A percentile compares a stretch with the other conserved stretches of the same genome.
These are phyloP conservation scores for Lacerta agilis DNA, from an alignment of 2,797 vertebrate species.

Conservation along the genomic window DNA sequence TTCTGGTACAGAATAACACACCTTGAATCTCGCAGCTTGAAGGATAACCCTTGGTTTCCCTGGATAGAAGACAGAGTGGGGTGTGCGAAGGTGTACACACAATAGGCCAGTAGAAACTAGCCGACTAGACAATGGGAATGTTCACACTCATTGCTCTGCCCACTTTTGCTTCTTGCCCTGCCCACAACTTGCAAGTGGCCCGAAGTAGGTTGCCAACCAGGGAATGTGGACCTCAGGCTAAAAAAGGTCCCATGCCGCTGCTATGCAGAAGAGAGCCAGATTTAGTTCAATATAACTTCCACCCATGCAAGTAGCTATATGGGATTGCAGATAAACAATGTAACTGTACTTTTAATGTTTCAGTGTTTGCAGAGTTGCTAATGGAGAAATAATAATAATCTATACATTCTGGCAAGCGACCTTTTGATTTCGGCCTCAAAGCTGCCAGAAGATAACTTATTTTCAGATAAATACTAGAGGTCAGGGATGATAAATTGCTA, in stretches of 20 bases:
- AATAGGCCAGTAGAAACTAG: too few relatives aligned
- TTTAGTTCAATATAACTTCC: not conserved
- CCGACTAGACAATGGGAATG: too few relatives aligned
- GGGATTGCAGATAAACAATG: not conserved
- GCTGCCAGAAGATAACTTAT: not conserved
- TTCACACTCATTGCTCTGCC: too few relatives aligned
- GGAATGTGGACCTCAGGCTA: too few relatives aligned
- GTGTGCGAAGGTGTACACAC: too few relatives aligned
- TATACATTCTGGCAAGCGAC: not conserved
- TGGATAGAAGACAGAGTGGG: too few relatives aligned
- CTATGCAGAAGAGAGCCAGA: not conserved
- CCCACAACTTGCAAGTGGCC: too few relatives aligned
- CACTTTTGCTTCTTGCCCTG: too few relatives aligned
- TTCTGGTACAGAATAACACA: not conserved
- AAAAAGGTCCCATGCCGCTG: too few relatives aligned
- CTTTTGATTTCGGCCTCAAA: not conserved
- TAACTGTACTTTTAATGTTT: not conserved
- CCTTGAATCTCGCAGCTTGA: too few relatives aligned
- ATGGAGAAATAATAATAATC: not conserved
- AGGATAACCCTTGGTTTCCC: too few relatives aligned
- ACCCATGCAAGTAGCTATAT: not conserved
- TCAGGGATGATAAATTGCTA: not conserved
- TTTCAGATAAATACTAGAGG: not conserved
- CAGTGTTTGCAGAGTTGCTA: not conserved
- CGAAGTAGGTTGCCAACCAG: too few relatives aligned